These are phyloP conservation scores for Echiichthys vipera DNA, from an alignment of 2,797 vertebrate genomes.

Conservation along the genomic window DNA sequence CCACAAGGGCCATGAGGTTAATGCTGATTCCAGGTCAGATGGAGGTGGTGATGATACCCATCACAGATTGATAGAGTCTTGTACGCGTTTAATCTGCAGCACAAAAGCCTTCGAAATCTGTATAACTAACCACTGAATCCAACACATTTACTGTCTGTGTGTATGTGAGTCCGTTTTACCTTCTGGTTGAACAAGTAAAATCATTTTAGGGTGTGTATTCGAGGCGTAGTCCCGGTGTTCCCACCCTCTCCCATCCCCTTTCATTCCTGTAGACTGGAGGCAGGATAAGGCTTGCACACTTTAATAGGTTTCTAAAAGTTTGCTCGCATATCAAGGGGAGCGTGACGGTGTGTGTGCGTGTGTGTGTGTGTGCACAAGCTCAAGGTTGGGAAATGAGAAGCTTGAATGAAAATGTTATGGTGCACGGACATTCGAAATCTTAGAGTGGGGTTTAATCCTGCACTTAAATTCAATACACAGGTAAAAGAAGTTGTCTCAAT, in stretches of 20 bases:
- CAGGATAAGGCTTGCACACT: slow-evolving; percentile 58
- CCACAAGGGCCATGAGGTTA: too few species aligned
- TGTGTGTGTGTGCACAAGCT: neutral
- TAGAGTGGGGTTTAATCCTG: neutral
- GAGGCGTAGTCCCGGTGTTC: slow-evolving; percentile 35
- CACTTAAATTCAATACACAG: neutral
- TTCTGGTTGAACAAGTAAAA: neutral
- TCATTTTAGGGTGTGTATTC: slow-evolving; percentile 41
- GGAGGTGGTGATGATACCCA: too few species aligned
- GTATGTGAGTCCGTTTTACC: neutral
- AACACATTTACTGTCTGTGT: neutral
- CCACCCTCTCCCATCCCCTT: slow-evolving; percentile 33
- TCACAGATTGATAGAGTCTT: neutral
- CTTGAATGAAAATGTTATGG: neutral
- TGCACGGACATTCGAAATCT: neutral
- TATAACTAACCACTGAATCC: neutral
- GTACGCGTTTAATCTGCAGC: neutral
- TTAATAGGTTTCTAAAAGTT: slow-evolving; percentile 13
- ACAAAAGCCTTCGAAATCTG: neutral
- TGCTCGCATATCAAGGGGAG: neutral
- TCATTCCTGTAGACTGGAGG: slow-evolving; percentile 41
- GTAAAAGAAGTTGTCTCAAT: neutral
- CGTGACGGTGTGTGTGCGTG: neutral
- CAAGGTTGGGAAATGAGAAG: too few species aligned
- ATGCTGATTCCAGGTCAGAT: too few species aligned